These are phyloP conservation scores for Sebastes steindachneri DNA, from an alignment of 2,797 vertebrate species.

Conservation along the genomic window DNA sequence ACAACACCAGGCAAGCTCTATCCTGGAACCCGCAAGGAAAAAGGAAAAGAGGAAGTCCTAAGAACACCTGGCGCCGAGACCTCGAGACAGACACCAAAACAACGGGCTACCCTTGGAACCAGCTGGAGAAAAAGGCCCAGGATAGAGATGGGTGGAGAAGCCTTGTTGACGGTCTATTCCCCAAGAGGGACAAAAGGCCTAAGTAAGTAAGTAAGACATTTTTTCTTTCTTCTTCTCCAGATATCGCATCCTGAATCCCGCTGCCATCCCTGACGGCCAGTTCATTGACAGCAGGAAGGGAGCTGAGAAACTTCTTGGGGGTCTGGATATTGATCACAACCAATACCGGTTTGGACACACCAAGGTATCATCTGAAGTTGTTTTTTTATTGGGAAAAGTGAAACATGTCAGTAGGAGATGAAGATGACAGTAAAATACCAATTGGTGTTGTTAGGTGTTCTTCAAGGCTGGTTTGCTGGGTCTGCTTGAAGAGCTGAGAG, in stretches of 20 bases:
- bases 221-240: slow-evolving; percentile 40
- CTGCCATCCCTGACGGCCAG: slow-evolving; percentile 82
- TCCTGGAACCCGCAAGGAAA: too few species aligned
- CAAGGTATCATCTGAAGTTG: slow-evolving; percentile 76
- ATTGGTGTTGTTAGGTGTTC: slow-evolving; percentile 83
- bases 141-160: too few species aligned
- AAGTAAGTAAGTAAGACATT: too few species aligned
- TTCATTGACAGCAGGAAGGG: slow-evolving; percentile 83
- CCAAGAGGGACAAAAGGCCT: too few species aligned
- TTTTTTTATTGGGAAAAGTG: not conserved
- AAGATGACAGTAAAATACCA: not conserved
- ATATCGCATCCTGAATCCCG: slow-evolving; percentile 82
- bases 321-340: slow-evolving; percentile 81
- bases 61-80: too few species aligned
- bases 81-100: too few species aligned
- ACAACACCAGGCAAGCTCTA: too few species aligned
- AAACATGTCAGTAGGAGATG: not conserved
- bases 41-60: too few species aligned
- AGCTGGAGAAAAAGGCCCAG: too few species aligned
- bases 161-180: too few species aligned
- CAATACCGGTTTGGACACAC: slow-evolving; percentile 85
- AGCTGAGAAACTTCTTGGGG: slow-evolving; percentile 80
- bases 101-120: too few species aligned
- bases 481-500: slow-evolving; percentile 90
- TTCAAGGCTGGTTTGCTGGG: slow-evolving; percentile 92